Evolutionary conservation across 2,888 invertebrate genomes (phyloP).

Genomic region (Sisyra nigra): DNA sequence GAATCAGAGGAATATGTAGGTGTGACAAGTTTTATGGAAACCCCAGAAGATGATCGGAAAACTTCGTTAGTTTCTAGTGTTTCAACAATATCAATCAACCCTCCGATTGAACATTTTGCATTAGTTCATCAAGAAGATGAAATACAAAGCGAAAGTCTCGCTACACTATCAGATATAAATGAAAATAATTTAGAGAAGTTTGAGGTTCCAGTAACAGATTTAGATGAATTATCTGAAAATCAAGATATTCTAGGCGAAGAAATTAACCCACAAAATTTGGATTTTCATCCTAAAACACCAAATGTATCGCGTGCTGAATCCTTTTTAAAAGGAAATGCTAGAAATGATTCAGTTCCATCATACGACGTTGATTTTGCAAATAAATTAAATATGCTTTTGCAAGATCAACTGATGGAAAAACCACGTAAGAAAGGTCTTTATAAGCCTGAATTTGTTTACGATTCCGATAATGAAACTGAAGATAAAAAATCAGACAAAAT

Average conservation of each 20-base stretch:
- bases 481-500: neutral
- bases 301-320: conserved; percentile 4
- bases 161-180: neutral
- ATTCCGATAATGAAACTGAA: neutral
- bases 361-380: neutral
- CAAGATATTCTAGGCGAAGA: neutral
- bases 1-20: too few species aligned
- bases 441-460: conserved; percentile 2
- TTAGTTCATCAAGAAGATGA: conserved; percentile 4
- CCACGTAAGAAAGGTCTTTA: conserved; percentile 2
- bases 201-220: neutral
- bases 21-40: too few species aligned
- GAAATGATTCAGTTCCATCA: too few species aligned
- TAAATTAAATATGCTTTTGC: conserved; percentile 2
- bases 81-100: conserved; percentile 15
- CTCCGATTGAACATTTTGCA: conserved; percentile 4
- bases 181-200: neutral
- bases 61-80: conserved; percentile 16
- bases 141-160: neutral
- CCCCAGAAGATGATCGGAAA: conserved; percentile 13
- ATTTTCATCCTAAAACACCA: conserved; percentile 1
- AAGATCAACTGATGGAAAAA: conserved; percentile 2
- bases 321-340: neutral
- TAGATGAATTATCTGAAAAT: conserved; percentile 3
- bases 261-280: neutral